Evolutionary conservation across 2,797 vertebrate genomes (phyloP), one percentile per base, ranked within the genome.

Genomic region (Petrocephalus schoutedeni): DNA sequence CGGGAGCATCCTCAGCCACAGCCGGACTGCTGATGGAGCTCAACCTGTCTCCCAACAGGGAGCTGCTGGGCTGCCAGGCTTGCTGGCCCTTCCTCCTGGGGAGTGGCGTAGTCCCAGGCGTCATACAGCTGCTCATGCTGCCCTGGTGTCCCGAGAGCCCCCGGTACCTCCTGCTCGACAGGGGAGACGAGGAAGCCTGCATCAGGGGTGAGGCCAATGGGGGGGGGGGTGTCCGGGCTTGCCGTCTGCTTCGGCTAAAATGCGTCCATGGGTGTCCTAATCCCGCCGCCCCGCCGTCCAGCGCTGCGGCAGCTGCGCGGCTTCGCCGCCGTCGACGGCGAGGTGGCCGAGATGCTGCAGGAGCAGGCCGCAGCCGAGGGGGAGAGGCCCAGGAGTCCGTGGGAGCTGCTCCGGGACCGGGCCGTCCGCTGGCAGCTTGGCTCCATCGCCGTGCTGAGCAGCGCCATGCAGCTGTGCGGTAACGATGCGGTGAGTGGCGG

Each of bases 141-240:
- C 98, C 97, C 1, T 97, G 97, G 96, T 93, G 97, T 89, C 97
- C 98, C 3, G 98, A 99, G 92, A 98, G 98, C 89, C 97, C 97
- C 9, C 95, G 97, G n/a, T 98, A 97, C 90, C 95, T 99, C 88
- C 94, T 99, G 90, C 97, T 97, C 36, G 97, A 99, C 93, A 57
- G 91, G 59, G 96, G 95, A 23, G 96, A 99, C 90, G 94, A 96
- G 45, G 94, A 96, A 21, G 96, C 95, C 89, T 98, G 97, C 90
- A 89, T 96, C 57, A 91, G 93, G 4, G 97, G 97, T 99, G 90
- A 88, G 89, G 90, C 32, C 2, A 53, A 2, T 4, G 36, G 36
- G 36, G 36, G 14, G 32, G 71, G 36, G 32, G 36, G 3, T 10
- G 3, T 49, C n/a, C 80, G 8, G 21, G 19, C 5, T 49, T 23